Base-by-base conservation (phyloP, 2,113 vertebrate species). In the Xenopus laevis region DNA sequence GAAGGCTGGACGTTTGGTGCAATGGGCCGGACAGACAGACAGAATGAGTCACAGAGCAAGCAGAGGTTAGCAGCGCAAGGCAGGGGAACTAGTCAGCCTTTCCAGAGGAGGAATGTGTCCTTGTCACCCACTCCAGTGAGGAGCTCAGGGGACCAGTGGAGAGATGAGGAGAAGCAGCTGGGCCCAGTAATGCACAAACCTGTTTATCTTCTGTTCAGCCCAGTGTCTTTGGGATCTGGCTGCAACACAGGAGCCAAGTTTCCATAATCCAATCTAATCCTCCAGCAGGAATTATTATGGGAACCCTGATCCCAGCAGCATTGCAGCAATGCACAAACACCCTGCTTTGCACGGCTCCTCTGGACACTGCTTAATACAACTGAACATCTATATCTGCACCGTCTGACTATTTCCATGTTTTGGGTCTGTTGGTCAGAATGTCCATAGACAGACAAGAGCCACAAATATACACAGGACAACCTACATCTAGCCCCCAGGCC, bases 161-260 rank as follows among this genome's bases (percentile, higher is more conserved):
- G 72, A 61, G 65, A 27, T 27, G 23, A 52, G 61, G 72, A 75
- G 65, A 68, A 57, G 58, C 72, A 75, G 72, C 72, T 75, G 65
- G 59, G 27, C 10, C 11, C 47, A 50, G 60, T 60, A 9, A 10
- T 27, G 23, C 10, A 16, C 5, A 47, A 59, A 46, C 55, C 72
- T 67, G 53, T 74, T 74, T 68, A 74, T 75, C 57, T 52, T 61
- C 57, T 65, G 3, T 30, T 63, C 11, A 60, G 30, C n/a, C 20
- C n/a, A 44, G 10, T 53, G 23, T 50, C 45, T 68, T 68, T 44
- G 44, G 55, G 45, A 13, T 75, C 45, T 7, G 17, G 65, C 47
- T 21, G 23, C 12, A 23, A 12, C 0, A 40, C 46, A 30, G 15
- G 8, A 17, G 63, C 71, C 63, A 66, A 59, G 18, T 66, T 58